Percentiles rank a stretch among this genome's conserved stretches.
These are phyloP conservation scores for Zootermopsis nevadensis DNA, from an alignment of 2,888 invertebrate species.

Conservation along the genomic window DNA sequence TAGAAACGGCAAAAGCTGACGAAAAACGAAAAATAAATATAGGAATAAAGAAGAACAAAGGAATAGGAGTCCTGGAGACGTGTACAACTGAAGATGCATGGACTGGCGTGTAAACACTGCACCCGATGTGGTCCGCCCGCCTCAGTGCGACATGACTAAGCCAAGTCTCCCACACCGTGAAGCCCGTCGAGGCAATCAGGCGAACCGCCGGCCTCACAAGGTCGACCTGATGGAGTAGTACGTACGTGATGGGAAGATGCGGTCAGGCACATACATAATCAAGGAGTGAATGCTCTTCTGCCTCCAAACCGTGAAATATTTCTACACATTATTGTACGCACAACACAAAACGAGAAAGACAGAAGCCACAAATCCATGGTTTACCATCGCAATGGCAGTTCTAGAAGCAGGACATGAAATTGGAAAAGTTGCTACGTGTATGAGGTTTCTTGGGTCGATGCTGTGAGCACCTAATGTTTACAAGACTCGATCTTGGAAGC, in stretches of 20 bases:
- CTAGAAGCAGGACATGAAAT: too few species aligned
- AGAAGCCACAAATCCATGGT: too few species aligned
- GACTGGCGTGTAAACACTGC: background rate
- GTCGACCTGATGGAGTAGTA: background rate
- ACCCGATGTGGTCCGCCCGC: background rate
- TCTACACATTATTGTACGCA: background rate
- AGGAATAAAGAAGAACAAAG: too few species aligned
- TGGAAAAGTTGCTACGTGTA: too few species aligned
- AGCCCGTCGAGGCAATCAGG: background rate
- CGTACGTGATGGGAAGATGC: slow-evolving; percentile 28
- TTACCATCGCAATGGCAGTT: too few species aligned
- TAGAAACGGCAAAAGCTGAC: too few species aligned
- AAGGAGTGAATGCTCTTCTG: background rate
- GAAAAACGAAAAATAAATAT: too few species aligned
- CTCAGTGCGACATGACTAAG: background rate
- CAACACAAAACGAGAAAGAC: too few species aligned
- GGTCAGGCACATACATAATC: slow-evolving; percentile 1
- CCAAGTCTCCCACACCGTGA: background rate
- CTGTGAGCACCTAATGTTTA: too few species aligned
- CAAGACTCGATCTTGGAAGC: too few species aligned
- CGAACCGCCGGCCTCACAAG: slow-evolving; percentile 29
- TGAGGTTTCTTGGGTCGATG: too few species aligned
- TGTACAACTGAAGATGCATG: background rate
- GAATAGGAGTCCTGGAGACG: background rate
- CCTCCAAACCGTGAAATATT: background rate